Evolutionary conservation across 1,140 invertebrate genomes (phyloP).

Genomic region (Ephestia elutella): DNA sequence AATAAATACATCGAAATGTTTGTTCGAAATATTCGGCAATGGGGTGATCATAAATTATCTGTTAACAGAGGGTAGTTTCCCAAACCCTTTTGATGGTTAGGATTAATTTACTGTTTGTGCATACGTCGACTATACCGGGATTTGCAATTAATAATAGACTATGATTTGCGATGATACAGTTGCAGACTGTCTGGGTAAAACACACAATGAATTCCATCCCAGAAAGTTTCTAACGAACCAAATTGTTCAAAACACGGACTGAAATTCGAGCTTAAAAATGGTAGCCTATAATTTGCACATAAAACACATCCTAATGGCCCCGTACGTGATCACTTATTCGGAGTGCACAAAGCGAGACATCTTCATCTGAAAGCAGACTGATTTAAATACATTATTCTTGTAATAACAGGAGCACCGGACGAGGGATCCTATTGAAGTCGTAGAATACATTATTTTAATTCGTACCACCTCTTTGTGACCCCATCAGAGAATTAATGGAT

Average conservation of each 20-base stretch:
- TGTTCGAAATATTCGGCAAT: conserved; percentile 64
- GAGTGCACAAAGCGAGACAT: conserved; percentile 60
- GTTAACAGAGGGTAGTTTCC: conserved; percentile 58
- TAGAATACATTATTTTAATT: conserved; percentile 74
- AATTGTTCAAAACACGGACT: conserved; percentile 47
- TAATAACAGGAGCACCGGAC: conserved; percentile 67
- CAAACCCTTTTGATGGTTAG: conserved; percentile 59
- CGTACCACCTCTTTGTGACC: conserved; percentile 71
- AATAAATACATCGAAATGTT: conserved; percentile 72
- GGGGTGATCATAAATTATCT: conserved; percentile 70
- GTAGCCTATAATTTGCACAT: conserved; percentile 72
- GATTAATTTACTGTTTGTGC: conserved; percentile 67
- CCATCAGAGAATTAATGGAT: conserved; percentile 71
- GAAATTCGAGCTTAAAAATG: conserved; percentile 65
- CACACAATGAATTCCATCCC: conserved; percentile 31
- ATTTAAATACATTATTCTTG: conserved; percentile 74
- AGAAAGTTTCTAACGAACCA: conserved; percentile 61
- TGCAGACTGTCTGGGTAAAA: conserved; percentile 19
- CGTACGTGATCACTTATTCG: conserved; percentile 71
- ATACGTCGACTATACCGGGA: conserved; percentile 42
- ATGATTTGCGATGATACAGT: background rate
- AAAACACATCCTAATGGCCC: conserved; percentile 71
- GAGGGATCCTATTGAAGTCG: conserved; percentile 68
- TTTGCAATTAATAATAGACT: conserved; percentile 53
- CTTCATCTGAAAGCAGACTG: conserved; percentile 70